A percentile compares a stretch with the other conserved stretches of the same genome.
Evolutionary conservation across 2,113 vertebrate species (phyloP).

Genomic region (Atherinomorus stipes): DNA sequence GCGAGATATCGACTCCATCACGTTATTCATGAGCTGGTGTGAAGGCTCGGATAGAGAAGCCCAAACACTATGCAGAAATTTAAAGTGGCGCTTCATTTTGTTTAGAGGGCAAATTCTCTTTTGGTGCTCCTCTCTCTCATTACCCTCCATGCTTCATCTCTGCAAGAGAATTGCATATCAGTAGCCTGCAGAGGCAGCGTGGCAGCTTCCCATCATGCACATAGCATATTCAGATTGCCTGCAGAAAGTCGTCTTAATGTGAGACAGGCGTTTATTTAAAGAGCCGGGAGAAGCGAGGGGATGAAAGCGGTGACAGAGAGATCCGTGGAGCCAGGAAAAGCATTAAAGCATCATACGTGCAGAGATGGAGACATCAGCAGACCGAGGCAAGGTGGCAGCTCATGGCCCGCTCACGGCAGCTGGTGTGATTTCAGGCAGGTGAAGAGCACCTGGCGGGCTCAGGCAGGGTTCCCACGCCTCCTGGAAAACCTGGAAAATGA

Average conservation of each 20-base stretch:
- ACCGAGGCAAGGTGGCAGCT: no score
- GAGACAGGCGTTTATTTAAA: constrained; percentile 33
- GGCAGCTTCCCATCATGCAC: constrained; percentile 39
- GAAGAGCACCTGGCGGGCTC: no score
- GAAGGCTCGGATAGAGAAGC: constrained; percentile 48
- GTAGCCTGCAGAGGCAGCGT: constrained; percentile 42
- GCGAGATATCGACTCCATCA: constrained; percentile 60
- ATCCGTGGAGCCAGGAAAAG: neutral
- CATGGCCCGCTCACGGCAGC: neutral
- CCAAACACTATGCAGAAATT: constrained; percentile 51
- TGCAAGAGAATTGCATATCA: constrained; percentile 74
- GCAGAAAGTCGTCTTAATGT: constrained; percentile 56
- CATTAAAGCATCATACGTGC: neutral
- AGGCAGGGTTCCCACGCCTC: no score
- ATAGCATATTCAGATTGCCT: constrained; percentile 35
- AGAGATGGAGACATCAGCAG: neutral
- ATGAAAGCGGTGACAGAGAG: constrained; percentile 7
- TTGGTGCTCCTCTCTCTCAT: constrained; percentile 28
- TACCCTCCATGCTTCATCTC: constrained; percentile 47
- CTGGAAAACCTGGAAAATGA: no score
- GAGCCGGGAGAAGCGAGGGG: neutral
- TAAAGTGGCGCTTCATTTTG: constrained; percentile 66
- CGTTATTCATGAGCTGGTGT: constrained; percentile 70
- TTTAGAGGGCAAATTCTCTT: constrained; percentile 66
- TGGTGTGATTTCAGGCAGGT: constrained; percentile 4